Percentiles rank a stretch among this genome's conserved stretches.
phyloP scores from a whole-genome alignment of 1,140 invertebrate genomes.

The Tribolium madens region DNA sequence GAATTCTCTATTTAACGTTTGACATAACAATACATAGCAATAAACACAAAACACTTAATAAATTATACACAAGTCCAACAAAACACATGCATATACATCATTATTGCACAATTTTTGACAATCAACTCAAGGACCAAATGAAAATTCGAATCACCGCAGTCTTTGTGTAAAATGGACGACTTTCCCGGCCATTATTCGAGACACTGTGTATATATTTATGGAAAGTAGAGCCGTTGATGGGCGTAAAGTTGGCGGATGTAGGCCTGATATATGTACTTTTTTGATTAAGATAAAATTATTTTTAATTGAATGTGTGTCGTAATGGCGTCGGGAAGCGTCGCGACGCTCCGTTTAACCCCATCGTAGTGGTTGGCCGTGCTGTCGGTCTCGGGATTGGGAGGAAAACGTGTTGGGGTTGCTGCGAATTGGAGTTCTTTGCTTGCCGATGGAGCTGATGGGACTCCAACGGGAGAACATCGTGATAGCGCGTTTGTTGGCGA shows the following conservation, averaged over 20 bases:
- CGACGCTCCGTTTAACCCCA: slow-evolving; percentile 55
- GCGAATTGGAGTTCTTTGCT: slow-evolving; percentile 59
- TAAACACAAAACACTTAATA: slow-evolving; percentile 19
- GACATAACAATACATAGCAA: slow-evolving; percentile 40
- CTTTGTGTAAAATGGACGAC: slow-evolving; percentile 26
- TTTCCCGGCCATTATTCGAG: slow-evolving; percentile 2
- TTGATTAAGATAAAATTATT: not conserved
- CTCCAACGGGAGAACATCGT: slow-evolving; percentile 61
- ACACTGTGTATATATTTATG: not conserved
- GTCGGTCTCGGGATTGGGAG: slow-evolving; percentile 50
- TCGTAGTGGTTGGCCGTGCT: slow-evolving; percentile 59
- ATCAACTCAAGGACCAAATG: not conserved
- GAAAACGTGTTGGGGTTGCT: slow-evolving; percentile 51
- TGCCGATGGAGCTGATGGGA: slow-evolving; percentile 58
- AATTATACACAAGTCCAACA: not conserved
- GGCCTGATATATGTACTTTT: not conserved
- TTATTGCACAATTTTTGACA: slow-evolving; percentile 24
- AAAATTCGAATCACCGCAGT: slow-evolving; percentile 31
- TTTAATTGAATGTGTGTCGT: not conserved
- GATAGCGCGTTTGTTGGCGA: slow-evolving; percentile 56
- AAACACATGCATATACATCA: slow-evolving; percentile 40
- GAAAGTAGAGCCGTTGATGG: slow-evolving; percentile 32
- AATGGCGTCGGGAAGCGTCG: not conserved
- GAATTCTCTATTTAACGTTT: slow-evolving; percentile 40
- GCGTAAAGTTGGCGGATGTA: not conserved